Evolutionary conservation across 1,140 invertebrate species (phyloP).

Genomic region (Drosophila virilis): DNA sequence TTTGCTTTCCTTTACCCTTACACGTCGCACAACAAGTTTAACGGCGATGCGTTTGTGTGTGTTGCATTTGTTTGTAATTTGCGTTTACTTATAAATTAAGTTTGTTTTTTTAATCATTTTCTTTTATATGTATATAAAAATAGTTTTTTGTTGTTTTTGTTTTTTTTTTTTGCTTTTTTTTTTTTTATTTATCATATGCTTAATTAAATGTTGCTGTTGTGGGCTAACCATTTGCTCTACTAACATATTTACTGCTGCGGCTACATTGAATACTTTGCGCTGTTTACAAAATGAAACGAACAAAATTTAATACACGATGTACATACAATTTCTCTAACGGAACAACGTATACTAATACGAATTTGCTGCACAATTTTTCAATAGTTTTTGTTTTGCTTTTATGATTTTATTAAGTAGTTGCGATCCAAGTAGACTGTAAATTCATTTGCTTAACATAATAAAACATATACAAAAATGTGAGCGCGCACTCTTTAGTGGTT

Average conservation of each 20-base stretch:
- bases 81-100: slow-evolving; percentile 64
- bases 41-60: slow-evolving; percentile 24
- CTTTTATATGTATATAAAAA: slow-evolving; percentile 75
- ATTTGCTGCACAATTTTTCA: slow-evolving; percentile 24
- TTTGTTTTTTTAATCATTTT: slow-evolving; percentile 13
- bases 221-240: slow-evolving; percentile 56
- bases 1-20: slow-evolving; percentile 35
- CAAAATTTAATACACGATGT: slow-evolving; percentile 23
- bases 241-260: slow-evolving; percentile 53
- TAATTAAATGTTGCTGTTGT: slow-evolving; percentile 83
- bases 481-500: slow-evolving; percentile 48
- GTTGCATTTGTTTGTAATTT: slow-evolving; percentile 51
- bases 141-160: slow-evolving; percentile 56
- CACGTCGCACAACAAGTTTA: slow-evolving; percentile 34
- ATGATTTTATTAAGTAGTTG: slow-evolving; percentile 31
- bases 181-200: slow-evolving; percentile 69
- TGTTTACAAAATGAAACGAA: slow-evolving; percentile 36
- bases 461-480: slow-evolving; percentile 65
- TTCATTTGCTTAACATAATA: slow-evolving; percentile 64
- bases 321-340: slow-evolving; percentile 35
- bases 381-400: not conserved
- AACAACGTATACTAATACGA: slow-evolving; percentile 26
- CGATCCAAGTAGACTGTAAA: slow-evolving; percentile 35
- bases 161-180: slow-evolving; percentile 11
- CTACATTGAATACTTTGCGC: slow-evolving; percentile 66